These are phyloP conservation scores for Forbesichthys papilliferus DNA, from an alignment of 2,113 vertebrate genomes.

Conservation along the genomic window DNA sequence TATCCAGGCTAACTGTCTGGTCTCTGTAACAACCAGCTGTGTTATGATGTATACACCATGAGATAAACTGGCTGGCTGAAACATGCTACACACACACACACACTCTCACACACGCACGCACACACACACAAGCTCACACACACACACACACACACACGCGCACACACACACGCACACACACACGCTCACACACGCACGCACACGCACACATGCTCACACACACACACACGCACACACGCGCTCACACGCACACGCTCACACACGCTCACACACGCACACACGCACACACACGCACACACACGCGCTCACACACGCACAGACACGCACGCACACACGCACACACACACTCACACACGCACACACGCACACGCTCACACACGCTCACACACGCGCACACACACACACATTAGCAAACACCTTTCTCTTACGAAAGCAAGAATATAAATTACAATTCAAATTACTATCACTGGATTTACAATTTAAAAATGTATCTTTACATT, in stretches of 20 bases:
- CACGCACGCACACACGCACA: background rate
- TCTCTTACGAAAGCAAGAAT: too few species aligned
- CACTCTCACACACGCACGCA: background rate
- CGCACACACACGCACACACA: background rate
- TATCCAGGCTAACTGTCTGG: background rate
- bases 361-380: background rate
- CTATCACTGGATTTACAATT: too few species aligned
- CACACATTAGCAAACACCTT: background rate
- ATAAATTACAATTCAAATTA: too few species aligned
- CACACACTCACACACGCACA: background rate
- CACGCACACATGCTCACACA: background rate
- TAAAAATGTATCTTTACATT: background rate
- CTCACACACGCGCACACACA: background rate
- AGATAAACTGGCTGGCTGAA: background rate
- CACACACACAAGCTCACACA: background rate
- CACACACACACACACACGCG: background rate
- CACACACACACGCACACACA: background rate
- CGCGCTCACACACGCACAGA: background rate
- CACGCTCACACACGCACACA: background rate
- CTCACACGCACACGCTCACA: background rate
- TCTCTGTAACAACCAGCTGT: constrained; percentile 23
- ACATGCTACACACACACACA: constrained; percentile 1
- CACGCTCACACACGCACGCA: background rate
- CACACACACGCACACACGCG: background rate
- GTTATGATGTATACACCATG: constrained; percentile 27